Percentiles rank a stretch among this genome's conserved stretches.
These are phyloP conservation scores for Sogatella furcifera DNA, from an alignment of 1,140 invertebrate species.

Conservation along the genomic window DNA sequence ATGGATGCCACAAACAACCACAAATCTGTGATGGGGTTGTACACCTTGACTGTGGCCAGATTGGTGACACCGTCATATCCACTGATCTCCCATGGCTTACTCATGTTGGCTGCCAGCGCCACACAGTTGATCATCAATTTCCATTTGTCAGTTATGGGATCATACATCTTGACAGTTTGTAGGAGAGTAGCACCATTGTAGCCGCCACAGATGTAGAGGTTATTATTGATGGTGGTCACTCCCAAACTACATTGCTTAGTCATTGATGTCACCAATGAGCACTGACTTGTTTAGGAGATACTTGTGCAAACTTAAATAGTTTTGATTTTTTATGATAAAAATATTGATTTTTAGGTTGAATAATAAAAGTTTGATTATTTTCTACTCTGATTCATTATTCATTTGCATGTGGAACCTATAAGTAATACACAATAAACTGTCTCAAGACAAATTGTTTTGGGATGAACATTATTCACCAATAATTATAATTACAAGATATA, in stretches of 20 bases:
- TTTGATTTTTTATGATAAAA: too few relatives aligned
- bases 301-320: too few relatives aligned
- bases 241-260: constrained; percentile 69
- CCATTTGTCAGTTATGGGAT: constrained; percentile 61
- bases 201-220: constrained; percentile 72
- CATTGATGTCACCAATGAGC: constrained; percentile 73
- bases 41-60: constrained; percentile 66
- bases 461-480: too few relatives aligned
- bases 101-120: constrained; percentile 75
- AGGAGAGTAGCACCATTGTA: constrained; percentile 75
- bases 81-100: constrained; percentile 74
- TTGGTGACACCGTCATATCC: constrained; percentile 72
- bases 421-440: too few relatives aligned
- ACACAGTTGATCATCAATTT: constrained; percentile 75
- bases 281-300: constrained; percentile 64
- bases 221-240: constrained; percentile 71
- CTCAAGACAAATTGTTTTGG: too few relatives aligned
- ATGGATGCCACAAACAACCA: constrained; percentile 67
- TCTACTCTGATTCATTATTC: too few relatives aligned
- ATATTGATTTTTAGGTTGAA: too few relatives aligned
- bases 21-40: constrained; percentile 57
- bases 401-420: too few relatives aligned
- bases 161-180: constrained; percentile 67
- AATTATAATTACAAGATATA: too few relatives aligned
- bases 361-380: too few relatives aligned